Percentiles rank a stretch among this genome's conserved stretches.
Conservation (phyloP, 2,888 invertebrate genomes). For the Pollenia amentaria region DNA sequence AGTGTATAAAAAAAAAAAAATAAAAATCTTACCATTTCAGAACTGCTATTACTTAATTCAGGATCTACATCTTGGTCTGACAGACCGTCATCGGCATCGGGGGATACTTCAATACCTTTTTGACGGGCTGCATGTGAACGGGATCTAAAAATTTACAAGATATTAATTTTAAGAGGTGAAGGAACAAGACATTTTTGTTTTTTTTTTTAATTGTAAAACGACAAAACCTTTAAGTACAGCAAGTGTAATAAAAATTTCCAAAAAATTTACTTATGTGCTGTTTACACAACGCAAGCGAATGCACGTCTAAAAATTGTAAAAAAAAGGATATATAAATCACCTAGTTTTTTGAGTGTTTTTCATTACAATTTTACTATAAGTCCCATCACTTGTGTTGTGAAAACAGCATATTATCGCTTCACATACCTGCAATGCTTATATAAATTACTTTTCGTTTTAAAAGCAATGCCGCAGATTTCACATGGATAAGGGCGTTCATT, state of each 20-base stretch:
- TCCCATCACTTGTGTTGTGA: too few species aligned
- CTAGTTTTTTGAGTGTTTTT: too few species aligned
- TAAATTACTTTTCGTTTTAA: constrained; percentile 96
- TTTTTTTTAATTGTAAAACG: background rate
- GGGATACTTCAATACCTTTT: constrained; percentile 86
- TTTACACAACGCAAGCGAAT: too few species aligned
- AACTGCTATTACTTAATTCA: constrained; percentile 84
- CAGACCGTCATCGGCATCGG: constrained; percentile 87
- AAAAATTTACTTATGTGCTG: constrained; percentile 34
- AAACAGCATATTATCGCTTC: too few species aligned
- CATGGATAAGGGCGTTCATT: constrained; percentile 97
- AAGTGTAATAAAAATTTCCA: background rate
- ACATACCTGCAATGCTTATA: constrained; percentile 92
- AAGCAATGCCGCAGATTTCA: constrained; percentile 94
- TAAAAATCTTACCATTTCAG: constrained; percentile 81
- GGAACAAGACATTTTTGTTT: background rate
- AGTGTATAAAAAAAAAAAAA: background rate
- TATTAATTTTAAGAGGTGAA: background rate
- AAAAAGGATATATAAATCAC: too few species aligned
- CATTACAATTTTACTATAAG: too few species aligned
- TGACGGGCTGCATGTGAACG: constrained; percentile 89
- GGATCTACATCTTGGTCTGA: constrained; percentile 87
- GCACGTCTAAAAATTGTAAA: too few species aligned
- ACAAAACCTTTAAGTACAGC: background rate
- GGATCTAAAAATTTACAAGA: constrained; percentile 85